Base-by-base conservation (phyloP, 1,140 invertebrate genomes). In the Tetragonula clypearis region DNA sequence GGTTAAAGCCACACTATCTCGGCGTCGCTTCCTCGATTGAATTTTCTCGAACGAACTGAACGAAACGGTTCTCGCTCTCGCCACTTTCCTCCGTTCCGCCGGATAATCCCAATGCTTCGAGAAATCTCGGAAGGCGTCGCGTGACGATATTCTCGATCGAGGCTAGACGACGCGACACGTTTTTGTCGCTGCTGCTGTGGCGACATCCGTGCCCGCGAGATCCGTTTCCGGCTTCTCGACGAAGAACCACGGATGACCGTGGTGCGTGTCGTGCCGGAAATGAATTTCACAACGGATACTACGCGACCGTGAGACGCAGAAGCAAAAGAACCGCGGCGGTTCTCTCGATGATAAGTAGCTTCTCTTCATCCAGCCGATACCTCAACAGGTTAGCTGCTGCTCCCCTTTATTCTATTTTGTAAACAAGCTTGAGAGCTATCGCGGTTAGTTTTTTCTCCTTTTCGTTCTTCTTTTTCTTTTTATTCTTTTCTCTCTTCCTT, bases 381-480 rank as follows among this genome's bases (percentile, higher is more conserved):
- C 74, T 77, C 80, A 74, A 88, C 84, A 89, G 87, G 84, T 85
- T 86, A 74, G 11, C 78, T n/a, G 11, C 78, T n/a, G 6, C 69
- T 35, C 74, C 56, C 60, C 62, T 81, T 80, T 81, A 74, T 85
- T 69, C 71, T 58, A 60, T 81, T 85, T 81, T 41, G 71, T 81
- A 81, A 85, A 85, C 79, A 81, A 80, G 41, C 69, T 81, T 71
- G 84, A 81, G 78, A 30, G 71, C 69, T n/a, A n/a, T 30, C 55
- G 30, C 35, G 35, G 30, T 86, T 79, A 72, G 60, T 81, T 58
- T 68, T 75, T 8, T 74, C 73, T 71, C 76, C n/a, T 58, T 68
- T 19, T 49, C 17, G 11, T 53, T 68, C 30, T n/a, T 35, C 21
- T 15, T 12, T 49, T 19, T 19, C 41, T 2, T 2, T n/a, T 11